phyloP scores from a whole-genome alignment of 2,797 vertebrate genomes.

The Pagetopsis macropterus region DNA sequence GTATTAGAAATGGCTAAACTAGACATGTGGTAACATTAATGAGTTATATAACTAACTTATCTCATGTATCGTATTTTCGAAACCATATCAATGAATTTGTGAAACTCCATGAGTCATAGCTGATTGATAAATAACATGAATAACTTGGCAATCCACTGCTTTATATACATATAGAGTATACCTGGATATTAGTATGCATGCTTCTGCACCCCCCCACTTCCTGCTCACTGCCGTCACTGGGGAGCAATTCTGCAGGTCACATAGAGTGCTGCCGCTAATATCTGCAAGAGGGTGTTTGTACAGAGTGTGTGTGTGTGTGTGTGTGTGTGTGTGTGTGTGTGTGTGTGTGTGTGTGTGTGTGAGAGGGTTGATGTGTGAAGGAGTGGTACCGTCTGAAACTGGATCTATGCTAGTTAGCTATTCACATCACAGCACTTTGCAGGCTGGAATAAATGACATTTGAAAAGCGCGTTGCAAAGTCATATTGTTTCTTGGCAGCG shows the following conservation, averaged over 20 bases:
- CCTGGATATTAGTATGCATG: conserved; percentile 65
- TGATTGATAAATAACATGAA: conserved; percentile 51
- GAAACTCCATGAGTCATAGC: conserved; percentile 43
- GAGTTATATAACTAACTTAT: conserved; percentile 2
- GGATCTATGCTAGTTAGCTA: conserved; percentile 43
- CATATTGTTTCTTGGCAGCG: conserved; percentile 44
- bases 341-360: conserved; percentile 4
- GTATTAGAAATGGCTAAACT: not conserved
- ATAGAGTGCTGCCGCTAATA: conserved; percentile 28
- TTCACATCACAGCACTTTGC: conserved; percentile 51
- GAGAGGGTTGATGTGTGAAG: conserved; percentile 12
- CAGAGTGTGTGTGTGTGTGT: not conserved
- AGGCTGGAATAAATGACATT: conserved; percentile 47
- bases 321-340: conserved; percentile 14
- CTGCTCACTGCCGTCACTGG: conserved; percentile 13
- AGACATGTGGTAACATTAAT: not conserved
- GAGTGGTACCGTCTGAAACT: conserved; percentile 36
- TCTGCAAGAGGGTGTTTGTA: conserved; percentile 16
- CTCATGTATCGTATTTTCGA: not conserved
- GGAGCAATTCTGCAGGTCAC: conserved; percentile 42
- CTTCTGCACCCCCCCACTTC: conserved; percentile 32
- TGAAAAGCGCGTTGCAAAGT: conserved; percentile 32
- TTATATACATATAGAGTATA: conserved; percentile 51
- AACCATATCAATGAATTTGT: not conserved
- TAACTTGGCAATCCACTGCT: conserved; percentile 45